These are phyloP conservation scores for Psilopsiagon aymara DNA, from an alignment of 2,113 vertebrate genomes.

Conservation along the genomic window DNA sequence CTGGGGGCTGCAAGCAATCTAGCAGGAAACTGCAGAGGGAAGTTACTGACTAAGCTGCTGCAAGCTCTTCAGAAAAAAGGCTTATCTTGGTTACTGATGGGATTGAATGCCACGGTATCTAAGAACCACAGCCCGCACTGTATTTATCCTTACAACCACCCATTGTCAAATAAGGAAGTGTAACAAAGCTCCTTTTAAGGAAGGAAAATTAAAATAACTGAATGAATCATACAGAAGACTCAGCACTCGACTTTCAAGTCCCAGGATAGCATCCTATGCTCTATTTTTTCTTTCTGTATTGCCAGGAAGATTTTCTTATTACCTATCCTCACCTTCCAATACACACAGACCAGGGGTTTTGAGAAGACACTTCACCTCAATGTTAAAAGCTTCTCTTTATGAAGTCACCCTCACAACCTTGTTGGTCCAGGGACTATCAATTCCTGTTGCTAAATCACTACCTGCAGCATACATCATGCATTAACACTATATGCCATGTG, in stretches of 20 bases:
- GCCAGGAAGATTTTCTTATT: neutral
- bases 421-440: neutral
- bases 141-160: slow-evolving; percentile 39
- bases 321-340: neutral
- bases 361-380: neutral
- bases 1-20: neutral
- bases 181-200: slow-evolving; percentile 48
- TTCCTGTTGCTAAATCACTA: neutral
- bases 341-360: neutral
- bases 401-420: neutral
- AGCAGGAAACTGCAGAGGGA: neutral
- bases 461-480: neutral
- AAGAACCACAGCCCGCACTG: slow-evolving; percentile 1
- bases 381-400: neutral
- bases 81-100: slow-evolving; percentile 43
- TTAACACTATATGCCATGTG: neutral
- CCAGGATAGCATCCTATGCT: neutral
- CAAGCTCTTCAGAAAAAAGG: slow-evolving; percentile 34
- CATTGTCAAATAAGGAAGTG: slow-evolving; percentile 40
- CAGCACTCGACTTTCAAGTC: neutral
- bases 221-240: slow-evolving; percentile 51
- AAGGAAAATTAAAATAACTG: slow-evolving; percentile 54
- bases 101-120: slow-evolving; percentile 1
- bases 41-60: slow-evolving; percentile 13
- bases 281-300: neutral